These are phyloP conservation scores for Hylaeus volcanicus DNA, from an alignment of 1,140 invertebrate species.

Conservation along the genomic window DNA sequence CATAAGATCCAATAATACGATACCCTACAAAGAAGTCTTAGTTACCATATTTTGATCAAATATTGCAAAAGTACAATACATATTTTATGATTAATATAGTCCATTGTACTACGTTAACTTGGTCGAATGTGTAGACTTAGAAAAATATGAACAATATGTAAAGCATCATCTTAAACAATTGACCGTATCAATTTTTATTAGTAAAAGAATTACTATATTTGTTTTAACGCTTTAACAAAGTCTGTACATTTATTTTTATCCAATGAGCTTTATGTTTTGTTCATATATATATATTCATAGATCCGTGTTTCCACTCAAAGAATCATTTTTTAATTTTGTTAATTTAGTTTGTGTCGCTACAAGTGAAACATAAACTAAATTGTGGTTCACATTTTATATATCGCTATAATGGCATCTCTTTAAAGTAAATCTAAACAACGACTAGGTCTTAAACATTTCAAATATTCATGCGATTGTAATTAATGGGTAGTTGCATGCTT, in stretches of 20 bases:
- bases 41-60: conserved; percentile 14
- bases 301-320: neutral
- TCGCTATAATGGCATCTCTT: too few relatives aligned
- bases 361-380: too few relatives aligned
- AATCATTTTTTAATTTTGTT: too few relatives aligned
- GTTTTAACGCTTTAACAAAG: neutral
- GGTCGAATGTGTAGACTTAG: neutral
- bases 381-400: too few relatives aligned
- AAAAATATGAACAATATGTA: neutral
- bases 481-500: too few relatives aligned
- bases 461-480: too few relatives aligned
- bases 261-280: neutral
- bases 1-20: conserved; percentile 37
- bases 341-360: too few relatives aligned
- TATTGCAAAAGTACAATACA: neutral
- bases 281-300: neutral
- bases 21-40: conserved; percentile 38
- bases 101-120: neutral
- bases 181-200: neutral
- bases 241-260: neutral
- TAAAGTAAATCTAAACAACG: too few relatives aligned
- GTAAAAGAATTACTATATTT: neutral
- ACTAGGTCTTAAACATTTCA: too few relatives aligned
- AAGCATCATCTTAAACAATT: neutral
- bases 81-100: neutral